Evolutionary conservation across 2,797 vertebrate genomes (phyloP).

Genomic region (Otolemur crassicaudatus): DNA sequence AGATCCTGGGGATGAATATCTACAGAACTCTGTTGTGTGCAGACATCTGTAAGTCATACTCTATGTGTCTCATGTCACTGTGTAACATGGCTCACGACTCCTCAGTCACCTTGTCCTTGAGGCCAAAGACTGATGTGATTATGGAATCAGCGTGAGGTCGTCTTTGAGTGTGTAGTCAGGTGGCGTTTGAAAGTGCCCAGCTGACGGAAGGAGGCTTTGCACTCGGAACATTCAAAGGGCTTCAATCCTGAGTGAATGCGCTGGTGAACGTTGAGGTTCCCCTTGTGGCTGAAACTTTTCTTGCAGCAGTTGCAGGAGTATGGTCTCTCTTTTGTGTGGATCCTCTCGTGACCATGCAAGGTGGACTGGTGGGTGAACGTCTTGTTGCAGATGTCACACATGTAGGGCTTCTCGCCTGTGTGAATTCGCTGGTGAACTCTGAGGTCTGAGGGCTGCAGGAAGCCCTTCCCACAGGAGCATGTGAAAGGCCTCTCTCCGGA

Average conservation of each 20-base stretch:
- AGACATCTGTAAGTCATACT: not conserved
- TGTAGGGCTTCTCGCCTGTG: not conserved
- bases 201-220: not conserved
- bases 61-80: too few species aligned
- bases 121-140: too few species aligned
- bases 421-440: not conserved
- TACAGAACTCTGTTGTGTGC: too few species aligned
- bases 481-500: constrained; percentile 1
- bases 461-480: not conserved
- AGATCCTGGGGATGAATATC: too few species aligned
- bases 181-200: constrained; percentile 16
- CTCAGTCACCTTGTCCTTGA: too few species aligned
- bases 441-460: constrained; percentile 42
- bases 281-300: not conserved
- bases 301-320: not conserved
- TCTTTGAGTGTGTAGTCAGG: not conserved
- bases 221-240: rapidly evolving
- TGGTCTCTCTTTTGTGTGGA: not conserved
- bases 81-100: too few species aligned
- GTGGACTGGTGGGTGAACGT: constrained; percentile 31
- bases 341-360: not conserved
- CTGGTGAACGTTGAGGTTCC: not conserved
- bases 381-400: rapidly evolving
- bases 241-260: not conserved
- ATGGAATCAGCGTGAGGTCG: not conserved